Evolutionary conservation across 2,113 vertebrate species (phyloP), one percentile per base, ranked within the genome.

Genomic region (Solenodon paradoxus): DNA sequence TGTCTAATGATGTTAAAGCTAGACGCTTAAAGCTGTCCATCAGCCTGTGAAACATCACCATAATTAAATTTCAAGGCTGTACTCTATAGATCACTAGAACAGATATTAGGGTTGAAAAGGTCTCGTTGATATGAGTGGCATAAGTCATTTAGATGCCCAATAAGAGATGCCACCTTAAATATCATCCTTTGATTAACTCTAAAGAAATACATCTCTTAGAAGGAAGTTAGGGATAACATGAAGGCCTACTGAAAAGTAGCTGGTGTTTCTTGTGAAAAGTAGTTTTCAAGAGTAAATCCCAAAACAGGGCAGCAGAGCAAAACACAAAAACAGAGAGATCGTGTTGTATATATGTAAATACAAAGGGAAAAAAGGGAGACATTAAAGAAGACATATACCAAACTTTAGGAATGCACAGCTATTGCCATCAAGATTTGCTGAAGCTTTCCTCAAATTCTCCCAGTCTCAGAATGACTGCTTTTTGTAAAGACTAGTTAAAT

Each of bases 61-160:
- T 93, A 81, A 96, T 97, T 92, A 95, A 95, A 87, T 88, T 95
- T 97, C 94, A 95, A 88, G 90, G 61, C 55, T 74, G 45, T 82
- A 82, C 83, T 92, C 55, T 74, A 96, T 92, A 94, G 92, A 96
- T 97, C 80, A 92, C 72, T 72, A 53, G 26, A 85, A 74, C 19
- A 85, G 90, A 88, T 92, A 95, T 88, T 80, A 96, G 81, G 32
- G 83, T 90, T 96, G 95, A 92, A 97, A 97, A 96, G 93, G 87
- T 95, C 92, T 97, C 95, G 55, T 90, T 78, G 88, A 81, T 95
- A 69, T 38, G 66, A 93, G 90, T 90, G 80, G 10, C 32, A 59
- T 97, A 84, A 94, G 96, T 93, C 95, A 96, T 92, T 49, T 71
- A 57, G 45, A 82, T 68, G 45, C 28, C 55, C 77, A 88, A 51